Base-by-base conservation (phyloP, 1,140 invertebrate species). In the Hypothenemus hampei region DNA sequence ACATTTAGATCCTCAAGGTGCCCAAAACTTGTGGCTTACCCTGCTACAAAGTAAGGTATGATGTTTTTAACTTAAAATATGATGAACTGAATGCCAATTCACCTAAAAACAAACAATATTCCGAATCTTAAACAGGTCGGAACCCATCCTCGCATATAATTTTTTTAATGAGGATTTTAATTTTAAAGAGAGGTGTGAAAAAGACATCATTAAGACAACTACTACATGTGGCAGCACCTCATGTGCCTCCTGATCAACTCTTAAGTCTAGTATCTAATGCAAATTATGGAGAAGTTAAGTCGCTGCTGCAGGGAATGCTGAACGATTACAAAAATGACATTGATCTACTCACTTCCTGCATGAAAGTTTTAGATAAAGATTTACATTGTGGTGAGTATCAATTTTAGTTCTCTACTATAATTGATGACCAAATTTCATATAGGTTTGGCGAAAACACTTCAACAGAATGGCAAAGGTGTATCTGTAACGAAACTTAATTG, bases 201-300 rank as follows among this genome's bases (percentile, higher is more conserved):
- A 36, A 54, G 59, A 57, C 62, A 58, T 64, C 60, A 21, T 69
- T 75, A 13, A 69, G 73, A 54, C 65, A 71, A 16, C 62, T 77
- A 55, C 59, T 78, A 19, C 75, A 77, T 59, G 69, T 73, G 19
- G 75, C 76, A 8, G 75, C 75, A n/a, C 74, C 72, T n/a, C 74
- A 77, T 62, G 74, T 78, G 1, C 73, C 74, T 48, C 66, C 76
- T 16, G 63, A 73, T 8, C 75, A 76, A 57, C 61, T 78, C 11
- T 65, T 78, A 11, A 72, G 76, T 52, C 58, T 77, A 3, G 72
- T 78, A 4, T 72, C 72, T 0, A 73, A 73, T 35, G 67, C 66
- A 10, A 75, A 68, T 57, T 76, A 76, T 58, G 75, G 76, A 4
- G 76, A 77, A 64, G 70, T 77, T 37, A 77, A 74, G 58, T 65